Evolutionary conservation across 1,140 invertebrate genomes (phyloP).

Genomic region (Stegodyphus dumicola): DNA sequence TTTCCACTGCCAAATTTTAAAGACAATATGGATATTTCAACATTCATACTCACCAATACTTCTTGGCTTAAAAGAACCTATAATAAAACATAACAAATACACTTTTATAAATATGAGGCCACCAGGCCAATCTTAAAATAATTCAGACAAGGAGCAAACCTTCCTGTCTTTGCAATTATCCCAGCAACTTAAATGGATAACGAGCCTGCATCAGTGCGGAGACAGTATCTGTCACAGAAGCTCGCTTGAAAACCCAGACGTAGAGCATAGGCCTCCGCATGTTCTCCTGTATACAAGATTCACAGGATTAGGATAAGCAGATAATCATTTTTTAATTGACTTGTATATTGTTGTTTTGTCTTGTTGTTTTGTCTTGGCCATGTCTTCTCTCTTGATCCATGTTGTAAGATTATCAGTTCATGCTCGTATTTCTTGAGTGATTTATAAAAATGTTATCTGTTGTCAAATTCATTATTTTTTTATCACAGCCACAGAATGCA

Average conservation of each 20-base stretch:
- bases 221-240: constrained; percentile 35
- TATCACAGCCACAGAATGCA: background rate
- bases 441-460: background rate
- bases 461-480: background rate
- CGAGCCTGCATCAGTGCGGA: constrained; percentile 36
- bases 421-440: constrained; percentile 19
- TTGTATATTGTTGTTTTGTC: constrained; percentile 12
- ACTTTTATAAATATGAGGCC: background rate
- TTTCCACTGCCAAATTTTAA: too few relatives aligned
- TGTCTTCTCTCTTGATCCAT: constrained; percentile 9
- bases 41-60: too few relatives aligned
- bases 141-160: constrained; percentile 60
- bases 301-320: constrained; percentile 46
- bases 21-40: too few relatives aligned
- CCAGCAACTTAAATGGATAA: constrained; percentile 42
- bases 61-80: too few relatives aligned
- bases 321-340: background rate
- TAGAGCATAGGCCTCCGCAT: constrained; percentile 15
- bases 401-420: background rate
- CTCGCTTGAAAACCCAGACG: constrained; percentile 31
- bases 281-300: constrained; percentile 53
- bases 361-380: constrained; percentile 38
- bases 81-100: too few relatives aligned
- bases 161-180: constrained; percentile 50
- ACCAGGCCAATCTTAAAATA: constrained; percentile 32